Percentiles rank a stretch among this genome's conserved stretches.
phyloP scores from a whole-genome alignment of 2,113 vertebrate species.

The human region DNA sequence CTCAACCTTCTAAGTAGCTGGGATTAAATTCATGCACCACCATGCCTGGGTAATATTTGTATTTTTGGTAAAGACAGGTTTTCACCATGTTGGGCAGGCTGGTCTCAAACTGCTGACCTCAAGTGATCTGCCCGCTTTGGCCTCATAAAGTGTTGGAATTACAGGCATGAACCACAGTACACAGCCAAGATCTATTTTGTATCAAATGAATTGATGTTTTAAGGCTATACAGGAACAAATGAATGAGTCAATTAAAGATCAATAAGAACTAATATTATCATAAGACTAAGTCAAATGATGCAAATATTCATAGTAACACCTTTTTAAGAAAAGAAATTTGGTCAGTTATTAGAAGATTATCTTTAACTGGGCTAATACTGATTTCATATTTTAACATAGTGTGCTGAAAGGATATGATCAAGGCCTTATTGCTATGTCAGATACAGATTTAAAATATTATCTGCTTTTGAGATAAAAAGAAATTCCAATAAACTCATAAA shows the following conservation, averaged over 20 bases:
- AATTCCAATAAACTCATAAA: constrained; percentile 18
- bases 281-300: background rate
- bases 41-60: too few species aligned
- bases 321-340: background rate
- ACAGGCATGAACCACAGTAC: too few species aligned
- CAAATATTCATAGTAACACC: background rate
- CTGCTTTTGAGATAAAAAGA: constrained; percentile 42
- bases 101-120: too few species aligned
- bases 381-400: constrained; percentile 30
- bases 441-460: background rate
- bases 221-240: background rate
- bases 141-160: too few species aligned
- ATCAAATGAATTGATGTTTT: background rate
- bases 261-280: background rate
- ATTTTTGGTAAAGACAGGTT: too few species aligned
- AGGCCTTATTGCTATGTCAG: background rate
- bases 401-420: background rate
- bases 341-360: background rate
- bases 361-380: background rate
- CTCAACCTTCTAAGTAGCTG: too few species aligned
- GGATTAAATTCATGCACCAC: too few species aligned
- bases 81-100: too few species aligned
- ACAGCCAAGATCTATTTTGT: background rate
- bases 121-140: too few species aligned
- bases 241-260: background rate